Evolutionary conservation across 2,113 vertebrate genomes (phyloP).

Genomic region (Meles meles): DNA sequence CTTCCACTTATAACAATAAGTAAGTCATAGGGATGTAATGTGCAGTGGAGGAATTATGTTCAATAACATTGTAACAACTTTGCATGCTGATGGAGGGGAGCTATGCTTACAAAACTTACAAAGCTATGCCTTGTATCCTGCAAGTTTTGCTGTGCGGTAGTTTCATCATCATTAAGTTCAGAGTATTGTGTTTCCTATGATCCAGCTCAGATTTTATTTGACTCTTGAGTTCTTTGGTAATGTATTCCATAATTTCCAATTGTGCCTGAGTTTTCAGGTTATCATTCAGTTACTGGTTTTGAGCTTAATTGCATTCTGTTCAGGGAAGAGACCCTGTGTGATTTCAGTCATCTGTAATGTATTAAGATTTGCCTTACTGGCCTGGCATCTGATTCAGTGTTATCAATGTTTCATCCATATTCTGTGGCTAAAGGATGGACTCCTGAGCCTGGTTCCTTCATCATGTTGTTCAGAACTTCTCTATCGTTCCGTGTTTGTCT

Average conservation of each 20-base stretch:
- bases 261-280: background rate
- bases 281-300: background rate
- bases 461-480: background rate
- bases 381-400: background rate
- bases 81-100: background rate
- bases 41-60: background rate
- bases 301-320: background rate
- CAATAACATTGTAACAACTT: background rate
- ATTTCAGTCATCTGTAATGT: background rate
- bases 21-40: background rate
- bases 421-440: background rate
- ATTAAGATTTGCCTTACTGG: background rate
- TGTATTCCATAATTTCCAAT: background rate
- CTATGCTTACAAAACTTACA: background rate
- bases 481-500: background rate
- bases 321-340: background rate
- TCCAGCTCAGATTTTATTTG: background rate
- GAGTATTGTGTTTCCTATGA: background rate
- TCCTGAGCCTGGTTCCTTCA: background rate
- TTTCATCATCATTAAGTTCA: background rate
- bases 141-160: background rate
- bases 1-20: background rate
- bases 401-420: background rate
- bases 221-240: background rate
- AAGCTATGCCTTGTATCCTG: no score